These are phyloP conservation scores for Lepisosteus osseus DNA, from an alignment of 2,113 vertebrate genomes.

Conservation along the genomic window DNA sequence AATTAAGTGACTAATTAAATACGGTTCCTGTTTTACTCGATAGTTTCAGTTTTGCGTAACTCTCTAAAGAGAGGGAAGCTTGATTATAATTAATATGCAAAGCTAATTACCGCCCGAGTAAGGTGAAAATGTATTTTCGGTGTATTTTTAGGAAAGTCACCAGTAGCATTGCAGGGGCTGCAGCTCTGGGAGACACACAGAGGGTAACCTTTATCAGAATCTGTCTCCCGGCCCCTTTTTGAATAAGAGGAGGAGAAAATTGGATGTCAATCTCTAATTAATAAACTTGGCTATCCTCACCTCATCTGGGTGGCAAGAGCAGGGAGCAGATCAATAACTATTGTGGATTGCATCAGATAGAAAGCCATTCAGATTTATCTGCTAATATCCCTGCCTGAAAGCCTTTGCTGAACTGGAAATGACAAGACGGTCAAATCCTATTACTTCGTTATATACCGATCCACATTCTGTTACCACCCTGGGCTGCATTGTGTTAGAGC, in stretches of 20 bases:
- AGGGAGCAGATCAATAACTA: constrained; percentile 74
- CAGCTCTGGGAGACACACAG: constrained; percentile 15
- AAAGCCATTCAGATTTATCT: constrained; percentile 76
- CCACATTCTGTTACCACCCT: constrained; percentile 58
- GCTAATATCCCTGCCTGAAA: constrained; percentile 70
- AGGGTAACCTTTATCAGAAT: constrained; percentile 54
- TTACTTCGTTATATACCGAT: constrained; percentile 65
- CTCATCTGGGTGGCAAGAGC: constrained; percentile 39
- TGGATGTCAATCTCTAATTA: constrained; percentile 84
- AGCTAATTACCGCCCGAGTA: too few relatives aligned
- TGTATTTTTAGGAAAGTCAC: neutral
- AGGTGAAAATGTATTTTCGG: neutral
- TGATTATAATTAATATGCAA: too few relatives aligned
- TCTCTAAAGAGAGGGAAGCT: too few relatives aligned
- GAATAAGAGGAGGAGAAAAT: constrained; percentile 64
- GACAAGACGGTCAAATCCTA: constrained; percentile 60
- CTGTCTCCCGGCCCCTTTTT: constrained; percentile 45
- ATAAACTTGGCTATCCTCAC: constrained; percentile 72
- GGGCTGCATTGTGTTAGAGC: constrained; percentile 42
- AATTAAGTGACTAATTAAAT: too few relatives aligned
- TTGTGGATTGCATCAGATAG: constrained; percentile 55
- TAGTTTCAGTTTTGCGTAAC: too few relatives aligned
- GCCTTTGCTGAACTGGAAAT: constrained; percentile 57
- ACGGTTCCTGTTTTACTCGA: too few relatives aligned
- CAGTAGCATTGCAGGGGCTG: constrained; percentile 21